These are phyloP conservation scores for Melipona bicolor DNA, from an alignment of 2,888 invertebrate species.

Conservation along the genomic window DNA sequence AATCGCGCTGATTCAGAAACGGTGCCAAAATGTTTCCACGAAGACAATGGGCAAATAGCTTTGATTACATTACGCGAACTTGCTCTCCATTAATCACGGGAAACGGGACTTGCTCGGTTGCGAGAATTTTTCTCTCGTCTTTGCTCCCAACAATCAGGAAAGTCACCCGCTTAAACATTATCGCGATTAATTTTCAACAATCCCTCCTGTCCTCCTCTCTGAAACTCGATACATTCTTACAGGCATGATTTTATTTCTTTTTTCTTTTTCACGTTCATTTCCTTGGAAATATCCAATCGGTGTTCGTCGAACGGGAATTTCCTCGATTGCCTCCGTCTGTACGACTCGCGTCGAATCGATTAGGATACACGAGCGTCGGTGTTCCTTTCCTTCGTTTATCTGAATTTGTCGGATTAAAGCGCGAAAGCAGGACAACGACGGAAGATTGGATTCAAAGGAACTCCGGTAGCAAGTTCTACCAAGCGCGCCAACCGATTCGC, in stretches of 20 bases:
- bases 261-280: not conserved
- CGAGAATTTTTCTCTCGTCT: not conserved
- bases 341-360: slow-evolving; percentile 6
- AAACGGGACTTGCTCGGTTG: not conserved
- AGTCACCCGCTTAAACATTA: not conserved
- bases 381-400: slow-evolving; percentile 54
- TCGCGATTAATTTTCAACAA: not conserved
- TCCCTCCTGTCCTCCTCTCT: too few relatives aligned
- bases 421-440: slow-evolving; percentile 28
- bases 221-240: not conserved
- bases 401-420: slow-evolving; percentile 63
- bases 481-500: slow-evolving; percentile 23
- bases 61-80: slow-evolving; percentile 27
- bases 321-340: not conserved
- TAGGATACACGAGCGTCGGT: slow-evolving; percentile 26
- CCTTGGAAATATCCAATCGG: not conserved
- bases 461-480: slow-evolving; percentile 35
- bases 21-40: slow-evolving; percentile 52
- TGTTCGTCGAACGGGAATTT: not conserved
- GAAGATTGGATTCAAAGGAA: slow-evolving; percentile 55
- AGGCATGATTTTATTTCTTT: not conserved
- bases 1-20: slow-evolving; percentile 55
- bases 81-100: slow-evolving; percentile 9
- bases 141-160: not conserved
- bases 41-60: slow-evolving; percentile 34